Base-by-base conservation (phyloP, 92 coral and sea anemone species). In the Meandrina meandrites region DNA sequence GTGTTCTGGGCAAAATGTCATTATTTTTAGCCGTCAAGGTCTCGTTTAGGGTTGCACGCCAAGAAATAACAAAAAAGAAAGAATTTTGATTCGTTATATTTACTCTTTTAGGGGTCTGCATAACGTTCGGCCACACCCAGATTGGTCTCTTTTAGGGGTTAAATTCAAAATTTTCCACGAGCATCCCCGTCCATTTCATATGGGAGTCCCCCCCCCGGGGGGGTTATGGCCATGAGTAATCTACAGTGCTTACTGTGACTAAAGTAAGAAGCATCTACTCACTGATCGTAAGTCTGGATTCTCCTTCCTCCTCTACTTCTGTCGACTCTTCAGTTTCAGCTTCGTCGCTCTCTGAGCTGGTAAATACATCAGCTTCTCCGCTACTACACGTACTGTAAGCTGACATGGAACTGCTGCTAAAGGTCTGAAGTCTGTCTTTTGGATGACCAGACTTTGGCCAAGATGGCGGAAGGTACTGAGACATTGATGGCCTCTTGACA, bases 281-380 rank as follows among this genome's bases (percentile, higher is more conserved):
- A 94, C 98, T 81, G 14, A 79, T 82, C 27, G 90, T 73, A 24
- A 94, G 96, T 68, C 88, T 93, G 67, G 93, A 94, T 54, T 93
- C 98, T 62, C 94, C 94, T 13, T 87, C 91, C 28, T 88, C 86
- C 21, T 84, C 81, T 1, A 69, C 72, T 14, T 50, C 82, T 68
- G 67, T 64, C 75, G 75, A 21, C 50, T 82, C 84, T 10, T 91
- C 91, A 8, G 88, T 85, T 3, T 70, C 79, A n/a, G 75, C 84
- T 17, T 88, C 90, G 15, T 76, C 89, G 79, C 82, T 85, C 28
- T 83, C 87, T 50, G 86, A 80, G 64, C 88, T 82, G 50, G 84
- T 73, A 69, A 90, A 93, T 21, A 76, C 84, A 21, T 92, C 96
- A 48, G 60, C 91, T 35, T 91, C 98, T 51, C 89, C 90, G 71